Evolutionary conservation across 2,113 vertebrate species (phyloP), one percentile per base, ranked within the genome.

Genomic region (Herpetotheres cachinnans): DNA sequence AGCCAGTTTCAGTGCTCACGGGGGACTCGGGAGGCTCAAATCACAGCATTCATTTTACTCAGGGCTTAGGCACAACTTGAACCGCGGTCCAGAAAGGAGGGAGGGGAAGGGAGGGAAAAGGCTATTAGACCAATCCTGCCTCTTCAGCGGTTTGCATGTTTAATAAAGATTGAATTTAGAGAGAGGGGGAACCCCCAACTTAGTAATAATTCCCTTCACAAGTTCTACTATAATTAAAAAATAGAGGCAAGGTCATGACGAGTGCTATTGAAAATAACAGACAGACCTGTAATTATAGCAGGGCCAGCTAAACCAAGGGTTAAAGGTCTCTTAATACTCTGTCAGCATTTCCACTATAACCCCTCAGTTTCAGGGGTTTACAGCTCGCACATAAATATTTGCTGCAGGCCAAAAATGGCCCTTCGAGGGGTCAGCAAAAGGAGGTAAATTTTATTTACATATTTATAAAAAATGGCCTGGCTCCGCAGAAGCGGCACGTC

Each of bases 291-390:
- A 97, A 97, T 98, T 98, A 97, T 36, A 92, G 62, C 70, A 88
- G 94, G 97, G 92, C 78, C 90, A 96, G 88, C 91, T 95, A 93
- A 93, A 97, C 71, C 88, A 96, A 89, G 86, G 95, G 93, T 93
- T 94, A 96, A 97, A 94, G 96, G 95, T 96, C 96, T 96, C 94
- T 96, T 97, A 96, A 93, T 95, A 96, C 86, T 97, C 94, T 97
- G 90, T 96, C 96, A 96, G 93, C 89, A 94, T 98, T 97, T 96
- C 89, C 87, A 90, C 74, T 97, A 95, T 90, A 96, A 95, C 91
- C 91, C 79, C 79, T 96, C 71, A 91, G 76, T 97, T 96, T 97
- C 97, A 98, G 84, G 94, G 95, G 96, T 98, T 97, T 97, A 97
- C 40, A 96, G 84, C 89, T 92, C 49, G 7, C 87, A 89, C 84